Conservation (phyloP, 2,113 vertebrate genomes). For the Datnioides undecimradiatus region DNA sequence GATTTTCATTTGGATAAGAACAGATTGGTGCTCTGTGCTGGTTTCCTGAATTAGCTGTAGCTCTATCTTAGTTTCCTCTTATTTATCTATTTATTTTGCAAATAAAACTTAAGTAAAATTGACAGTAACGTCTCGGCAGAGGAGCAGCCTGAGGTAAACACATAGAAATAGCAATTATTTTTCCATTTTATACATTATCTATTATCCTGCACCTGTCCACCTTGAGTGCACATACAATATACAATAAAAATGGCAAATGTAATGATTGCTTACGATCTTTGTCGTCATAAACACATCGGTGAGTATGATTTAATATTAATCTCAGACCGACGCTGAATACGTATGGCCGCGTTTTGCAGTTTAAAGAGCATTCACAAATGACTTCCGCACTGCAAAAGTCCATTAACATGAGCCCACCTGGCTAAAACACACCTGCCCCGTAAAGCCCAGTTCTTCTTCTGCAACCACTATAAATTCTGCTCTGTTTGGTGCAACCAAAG, state of each 20-base stretch:
- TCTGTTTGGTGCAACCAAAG: no score
- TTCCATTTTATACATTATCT: no score
- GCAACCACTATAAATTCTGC: no score
- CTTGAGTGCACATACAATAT: background rate
- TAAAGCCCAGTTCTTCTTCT: no score
- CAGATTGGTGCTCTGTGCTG: background rate
- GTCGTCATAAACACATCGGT: background rate
- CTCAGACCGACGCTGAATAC: background rate
- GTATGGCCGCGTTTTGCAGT: background rate
- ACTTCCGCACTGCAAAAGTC: background rate
- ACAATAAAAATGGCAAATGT: background rate
- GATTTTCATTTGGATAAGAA: background rate
- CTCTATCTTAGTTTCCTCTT: background rate
- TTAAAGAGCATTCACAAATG: background rate
- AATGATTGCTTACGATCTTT: background rate
- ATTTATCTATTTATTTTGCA: background rate
- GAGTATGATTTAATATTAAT: background rate
- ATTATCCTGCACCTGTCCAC: no score
- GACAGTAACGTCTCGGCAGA: background rate
- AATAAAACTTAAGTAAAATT: background rate
- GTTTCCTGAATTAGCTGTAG: background rate
- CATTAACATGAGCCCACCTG: no score
- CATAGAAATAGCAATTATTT: background rate
- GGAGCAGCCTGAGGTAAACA: background rate
- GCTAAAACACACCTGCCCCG: no score